These are phyloP conservation scores for Lepus americanus DNA, from an alignment of 2,113 vertebrate genomes.

Conservation along the genomic window DNA sequence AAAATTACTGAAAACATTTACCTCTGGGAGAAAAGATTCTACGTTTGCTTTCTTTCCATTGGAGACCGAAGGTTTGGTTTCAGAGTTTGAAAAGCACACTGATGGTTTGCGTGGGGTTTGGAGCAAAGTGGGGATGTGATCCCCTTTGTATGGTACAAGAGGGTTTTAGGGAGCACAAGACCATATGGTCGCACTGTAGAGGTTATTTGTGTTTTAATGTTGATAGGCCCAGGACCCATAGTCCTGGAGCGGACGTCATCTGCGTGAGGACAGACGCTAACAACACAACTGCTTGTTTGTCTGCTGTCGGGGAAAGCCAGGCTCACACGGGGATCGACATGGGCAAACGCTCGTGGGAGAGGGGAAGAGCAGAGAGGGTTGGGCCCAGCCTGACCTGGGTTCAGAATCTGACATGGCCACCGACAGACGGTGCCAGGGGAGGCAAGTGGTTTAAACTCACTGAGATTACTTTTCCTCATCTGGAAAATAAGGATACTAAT, in stretches of 20 bases:
- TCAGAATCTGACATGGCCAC: not conserved
- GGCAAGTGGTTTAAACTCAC: not conserved
- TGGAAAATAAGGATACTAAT: not conserved
- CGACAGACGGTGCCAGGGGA: not conserved
- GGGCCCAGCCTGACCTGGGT: not conserved
- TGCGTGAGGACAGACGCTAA: not conserved
- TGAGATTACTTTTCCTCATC: not conserved
- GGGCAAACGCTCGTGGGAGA: accelerated
- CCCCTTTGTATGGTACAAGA: not conserved
- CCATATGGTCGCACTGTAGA: not conserved
- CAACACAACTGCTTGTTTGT: not conserved
- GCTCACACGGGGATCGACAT: not conserved
- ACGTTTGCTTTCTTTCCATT: conserved; percentile 18
- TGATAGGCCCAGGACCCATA: not conserved
- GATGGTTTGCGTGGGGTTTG: not conserved
- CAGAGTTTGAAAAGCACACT: not conserved
- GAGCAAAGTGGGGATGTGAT: not conserved
- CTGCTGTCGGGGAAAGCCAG: not conserved
- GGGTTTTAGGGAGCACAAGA: not conserved
- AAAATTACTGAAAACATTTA: not conserved
- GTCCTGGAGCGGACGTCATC: not conserved
- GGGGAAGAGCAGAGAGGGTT: not conserved
- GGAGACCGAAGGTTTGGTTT: not conserved
- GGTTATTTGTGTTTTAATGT: not conserved
- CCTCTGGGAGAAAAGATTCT: not conserved